Conservation (phyloP, 2,797 vertebrate genomes). For the Ammospiza maritima region DNA sequence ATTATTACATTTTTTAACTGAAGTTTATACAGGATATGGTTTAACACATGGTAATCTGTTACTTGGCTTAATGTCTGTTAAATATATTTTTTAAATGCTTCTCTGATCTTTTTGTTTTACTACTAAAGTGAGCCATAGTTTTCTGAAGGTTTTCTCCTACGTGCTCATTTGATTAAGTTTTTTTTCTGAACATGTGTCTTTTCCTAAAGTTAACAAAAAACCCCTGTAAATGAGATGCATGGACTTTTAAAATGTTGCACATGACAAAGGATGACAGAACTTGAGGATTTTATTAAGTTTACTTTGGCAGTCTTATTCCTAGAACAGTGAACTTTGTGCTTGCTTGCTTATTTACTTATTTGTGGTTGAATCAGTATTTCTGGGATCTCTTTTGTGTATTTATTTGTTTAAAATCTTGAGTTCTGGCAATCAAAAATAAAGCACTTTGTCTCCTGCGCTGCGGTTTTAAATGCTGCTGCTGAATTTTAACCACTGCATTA, state of each 20-base stretch:
- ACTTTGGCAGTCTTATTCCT: slow-evolving; percentile 47
- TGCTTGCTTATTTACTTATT: slow-evolving; percentile 62
- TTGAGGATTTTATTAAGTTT: slow-evolving; percentile 41
- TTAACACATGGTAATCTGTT: not conserved
- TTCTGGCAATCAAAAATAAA: slow-evolving; percentile 69
- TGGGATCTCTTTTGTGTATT: slow-evolving; percentile 58
- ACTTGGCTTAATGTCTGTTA: not conserved
- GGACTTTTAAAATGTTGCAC: slow-evolving; percentile 37
- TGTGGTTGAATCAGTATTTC: slow-evolving; percentile 54
- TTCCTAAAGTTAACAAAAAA: slow-evolving; percentile 11
- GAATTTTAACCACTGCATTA: slow-evolving; percentile 82
- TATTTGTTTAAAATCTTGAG: slow-evolving; percentile 73
- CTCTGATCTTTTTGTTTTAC: not conserved
- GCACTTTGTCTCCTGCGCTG: slow-evolving; percentile 67
- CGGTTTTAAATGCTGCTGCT: slow-evolving; percentile 76
- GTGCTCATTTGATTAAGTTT: not conserved
- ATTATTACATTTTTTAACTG: not conserved
- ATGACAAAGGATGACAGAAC: slow-evolving; percentile 35
- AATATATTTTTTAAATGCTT: not conserved
- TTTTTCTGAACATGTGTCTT: not conserved
- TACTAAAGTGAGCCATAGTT: not conserved
- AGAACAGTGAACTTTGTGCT: slow-evolving; percentile 42
- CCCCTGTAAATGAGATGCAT: not conserved
- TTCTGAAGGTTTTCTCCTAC: not conserved
- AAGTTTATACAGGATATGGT: not conserved